Evolutionary conservation across 1,140 invertebrate species (phyloP), one percentile per base, ranked within the genome.

Genomic region (Polypedilum pembai): DNA sequence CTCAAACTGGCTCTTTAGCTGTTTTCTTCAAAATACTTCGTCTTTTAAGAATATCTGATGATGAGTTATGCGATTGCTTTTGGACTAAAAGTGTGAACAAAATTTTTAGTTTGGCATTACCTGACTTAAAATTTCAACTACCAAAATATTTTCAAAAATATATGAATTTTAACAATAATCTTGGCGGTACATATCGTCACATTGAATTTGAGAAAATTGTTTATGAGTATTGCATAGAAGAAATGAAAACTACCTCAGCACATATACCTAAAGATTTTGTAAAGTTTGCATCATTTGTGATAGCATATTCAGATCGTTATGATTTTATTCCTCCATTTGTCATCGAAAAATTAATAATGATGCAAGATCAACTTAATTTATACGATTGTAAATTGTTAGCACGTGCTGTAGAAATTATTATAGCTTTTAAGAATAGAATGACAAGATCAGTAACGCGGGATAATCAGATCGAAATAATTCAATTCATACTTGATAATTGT

Each of bases 111-210:
- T 73, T 74, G 8, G 12, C 41, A 0, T 75, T 78, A 18, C 75
- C 78, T 18, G 76, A 79, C 40, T 74, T 76, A n/a, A 74, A 80
- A n/a, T 74, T 82, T 73, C 75, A 79, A 17, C 78, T 85, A 20
- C 75, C 81, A 76, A 75, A 80, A 2, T 79, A 82, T 40, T 83
- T 81, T 73, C 81, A 84, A 74, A 83, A 81, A 21, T 87, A 87
- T 76, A 83, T 86, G 79, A 81, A 84, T 78, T 87, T 86, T 75
- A 84, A 84, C 75, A 83, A 81, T 8, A 84, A 85, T 75, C 76
- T 85, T 5, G 80, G 82, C 12, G 83, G 82, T 10, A 84, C 81
- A 4, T 84, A 85, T 77, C 78, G 84, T 0, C 80, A 84, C 76
- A 73, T 76, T 0, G 75, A 78, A 3, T 78, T 87, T 73, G 86